phyloP scores from a whole-genome alignment of 2,797 vertebrate species.

The Protonibea diacanthus region DNA sequence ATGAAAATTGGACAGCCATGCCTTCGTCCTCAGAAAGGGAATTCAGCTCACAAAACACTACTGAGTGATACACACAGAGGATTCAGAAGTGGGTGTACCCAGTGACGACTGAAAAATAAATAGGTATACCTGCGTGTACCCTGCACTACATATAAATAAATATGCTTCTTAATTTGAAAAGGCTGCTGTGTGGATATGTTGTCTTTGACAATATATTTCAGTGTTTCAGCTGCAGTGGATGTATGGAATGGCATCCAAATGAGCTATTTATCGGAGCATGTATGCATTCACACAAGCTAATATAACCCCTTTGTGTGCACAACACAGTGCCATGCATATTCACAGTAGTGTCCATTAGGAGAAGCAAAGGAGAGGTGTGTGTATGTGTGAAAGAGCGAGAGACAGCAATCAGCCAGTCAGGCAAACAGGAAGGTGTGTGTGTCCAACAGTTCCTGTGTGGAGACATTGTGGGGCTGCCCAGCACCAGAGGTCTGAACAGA shows the following conservation, averaged over 20 bases:
- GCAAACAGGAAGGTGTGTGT: constrained; percentile 55
- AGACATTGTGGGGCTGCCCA: constrained; percentile 36
- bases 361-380: neutral
- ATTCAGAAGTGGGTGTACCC: no score
- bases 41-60: no score
- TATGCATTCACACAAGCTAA: constrained; percentile 1
- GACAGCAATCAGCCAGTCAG: constrained; percentile 23
- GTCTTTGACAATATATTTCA: neutral
- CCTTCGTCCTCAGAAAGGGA: no score
- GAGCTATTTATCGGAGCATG: neutral
- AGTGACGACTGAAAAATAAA: no score
- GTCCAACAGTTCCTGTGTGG: constrained; percentile 46
- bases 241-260: neutral
- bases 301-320: neutral
- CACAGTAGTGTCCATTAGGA: neutral
- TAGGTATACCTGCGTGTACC: no score
- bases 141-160: neutral
- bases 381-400: neutral
- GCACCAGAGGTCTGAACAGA: constrained; percentile 74
- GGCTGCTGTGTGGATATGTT: neutral
- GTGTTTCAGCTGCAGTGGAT: neutral
- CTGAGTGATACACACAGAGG: no score
- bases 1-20: no score
- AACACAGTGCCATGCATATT: constrained; percentile 3
- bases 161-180: neutral